phyloP scores from a whole-genome alignment of 2,888 invertebrate genomes.

The Caenorhabditis zanzibari region DNA sequence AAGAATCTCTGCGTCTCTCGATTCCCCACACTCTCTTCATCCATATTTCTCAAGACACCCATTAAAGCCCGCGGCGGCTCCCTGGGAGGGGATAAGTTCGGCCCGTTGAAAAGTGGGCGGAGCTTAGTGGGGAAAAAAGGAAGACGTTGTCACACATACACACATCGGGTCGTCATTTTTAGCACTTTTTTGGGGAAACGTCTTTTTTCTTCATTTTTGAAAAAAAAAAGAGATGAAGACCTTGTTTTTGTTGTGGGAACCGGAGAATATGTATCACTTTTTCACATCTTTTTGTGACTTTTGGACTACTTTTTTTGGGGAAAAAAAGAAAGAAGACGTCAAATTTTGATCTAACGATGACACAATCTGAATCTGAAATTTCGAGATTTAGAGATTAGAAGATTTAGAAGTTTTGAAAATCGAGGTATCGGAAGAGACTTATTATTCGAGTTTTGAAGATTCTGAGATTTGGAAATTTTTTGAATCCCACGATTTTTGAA shows the following conservation, averaged over 20 bases:
- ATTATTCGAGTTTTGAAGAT: too few species aligned
- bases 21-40: neutral
- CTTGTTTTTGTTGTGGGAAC: slow-evolving; percentile 21
- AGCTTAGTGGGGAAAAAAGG: neutral
- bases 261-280: slow-evolving; percentile 38
- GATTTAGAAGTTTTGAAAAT: too few species aligned
- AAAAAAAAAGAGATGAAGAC: neutral
- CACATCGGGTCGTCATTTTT: slow-evolving; percentile 45
- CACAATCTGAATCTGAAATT: neutral
- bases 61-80: slow-evolving; percentile 45
- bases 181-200: slow-evolving; percentile 22
- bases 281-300: slow-evolving; percentile 38
- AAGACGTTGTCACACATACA: slow-evolving; percentile 14
- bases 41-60: slow-evolving; percentile 59
- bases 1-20: slow-evolving; percentile 37
- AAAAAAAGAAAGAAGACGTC: too few species aligned
- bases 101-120: slow-evolving; percentile 28
- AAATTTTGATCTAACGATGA: neutral
- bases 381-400: too few species aligned
- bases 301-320: neutral
- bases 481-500: too few species aligned
- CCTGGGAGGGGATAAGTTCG: slow-evolving; percentile 25
- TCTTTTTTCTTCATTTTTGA: slow-evolving; percentile 4
- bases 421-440: too few species aligned
- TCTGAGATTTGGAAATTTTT: too few species aligned